Evolutionary conservation across 2,113 vertebrate genomes (phyloP).

Genomic region (Hippoglossus stenolepis): DNA sequence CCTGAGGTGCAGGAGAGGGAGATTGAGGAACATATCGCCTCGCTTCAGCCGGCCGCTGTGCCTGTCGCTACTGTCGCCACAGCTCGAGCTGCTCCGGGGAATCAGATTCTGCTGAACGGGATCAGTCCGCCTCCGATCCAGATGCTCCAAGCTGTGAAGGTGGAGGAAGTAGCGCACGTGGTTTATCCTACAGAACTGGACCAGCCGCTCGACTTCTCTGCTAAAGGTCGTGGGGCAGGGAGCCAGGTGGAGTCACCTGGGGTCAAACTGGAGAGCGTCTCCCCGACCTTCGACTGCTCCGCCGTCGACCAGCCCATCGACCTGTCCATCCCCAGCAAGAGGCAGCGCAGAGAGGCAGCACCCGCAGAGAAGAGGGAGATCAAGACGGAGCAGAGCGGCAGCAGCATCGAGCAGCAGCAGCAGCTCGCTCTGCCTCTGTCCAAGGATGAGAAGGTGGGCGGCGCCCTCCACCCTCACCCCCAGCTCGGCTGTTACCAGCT

Average conservation of each 20-base stretch:
- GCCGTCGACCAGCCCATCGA: slow-evolving; percentile 91
- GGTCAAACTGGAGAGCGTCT: slow-evolving; percentile 86
- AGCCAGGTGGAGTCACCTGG: slow-evolving; percentile 68
- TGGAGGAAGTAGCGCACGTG: slow-evolving; percentile 79
- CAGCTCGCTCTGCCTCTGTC: slow-evolving; percentile 34
- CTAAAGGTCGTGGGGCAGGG: slow-evolving; percentile 81
- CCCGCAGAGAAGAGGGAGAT: slow-evolving; percentile 56
- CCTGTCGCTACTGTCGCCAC: slow-evolving; percentile 64
- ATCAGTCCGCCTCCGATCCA: neutral
- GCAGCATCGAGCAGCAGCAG: slow-evolving; percentile 48
- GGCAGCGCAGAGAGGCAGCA: slow-evolving; percentile 56
- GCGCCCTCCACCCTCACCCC: slow-evolving; percentile 64
- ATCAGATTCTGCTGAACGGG: slow-evolving; percentile 42
- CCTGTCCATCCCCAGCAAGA: slow-evolving; percentile 91
- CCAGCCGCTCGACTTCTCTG: slow-evolving; percentile 95
- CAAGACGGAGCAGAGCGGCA: slow-evolving; percentile 78
- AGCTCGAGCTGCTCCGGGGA: neutral
- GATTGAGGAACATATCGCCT: slow-evolving; percentile 92
- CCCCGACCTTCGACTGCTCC: slow-evolving; percentile 81
- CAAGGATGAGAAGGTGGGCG: slow-evolving; percentile 75
- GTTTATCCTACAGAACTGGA: slow-evolving; percentile 84
- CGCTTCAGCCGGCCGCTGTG: slow-evolving; percentile 71
- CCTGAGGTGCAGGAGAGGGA: slow-evolving; percentile 92
- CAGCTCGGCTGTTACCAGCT: slow-evolving; percentile 85
- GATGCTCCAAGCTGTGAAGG: slow-evolving; percentile 81